Base-by-base conservation (phyloP, 2,888 invertebrate genomes). In the Cerceris ruficornis region DNA sequence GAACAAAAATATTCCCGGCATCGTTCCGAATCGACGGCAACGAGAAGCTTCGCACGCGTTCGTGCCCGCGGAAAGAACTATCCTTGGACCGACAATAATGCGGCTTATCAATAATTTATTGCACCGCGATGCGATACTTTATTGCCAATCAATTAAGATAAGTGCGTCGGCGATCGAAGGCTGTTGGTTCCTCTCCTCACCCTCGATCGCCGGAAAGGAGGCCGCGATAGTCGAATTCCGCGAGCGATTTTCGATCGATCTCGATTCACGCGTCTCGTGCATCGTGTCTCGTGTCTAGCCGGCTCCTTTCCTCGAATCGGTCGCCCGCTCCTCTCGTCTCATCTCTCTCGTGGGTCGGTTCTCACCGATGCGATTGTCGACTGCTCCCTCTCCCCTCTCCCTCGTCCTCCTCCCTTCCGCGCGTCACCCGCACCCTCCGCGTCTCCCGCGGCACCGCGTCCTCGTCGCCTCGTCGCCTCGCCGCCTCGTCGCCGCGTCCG, bases 41-140 rank as follows among this genome's bases (percentile, higher is more conserved):
- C 49, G 59, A 6, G 61, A 62, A 13, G 28, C 8, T 11, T 14
- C 67, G 67, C 52, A 57, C 54, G 57, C 64, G 52, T 42, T 46
- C 52, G 64, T 52, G 39, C 28, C 28, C 28, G 28, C 28, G 28
- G 28, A 50, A 52, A 52, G 28, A 80, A 77, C 78, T 76, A 79
- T 75, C 73, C 77, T 81, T 77, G 79, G 72, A 9, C 58, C 77
- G 73, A 77, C 71, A 70, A 72, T 76, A 82, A 67, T 60, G 69
- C 64, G 67, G 64, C 75, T 82, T 82, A 82, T 77, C 83, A 77
- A 79, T 80, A 79, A 82, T 82, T 83, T 81, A 81, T 73, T 75
- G 69, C 69, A 49, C 39, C 73, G 46, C 73, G 74, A 69, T 73
- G 83, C 75, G 65, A 82, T 75, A 71, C 62, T 80, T 75, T 60